Base-by-base conservation (phyloP, 2,797 vertebrate genomes). In the Cottoperca gobio region DNA sequence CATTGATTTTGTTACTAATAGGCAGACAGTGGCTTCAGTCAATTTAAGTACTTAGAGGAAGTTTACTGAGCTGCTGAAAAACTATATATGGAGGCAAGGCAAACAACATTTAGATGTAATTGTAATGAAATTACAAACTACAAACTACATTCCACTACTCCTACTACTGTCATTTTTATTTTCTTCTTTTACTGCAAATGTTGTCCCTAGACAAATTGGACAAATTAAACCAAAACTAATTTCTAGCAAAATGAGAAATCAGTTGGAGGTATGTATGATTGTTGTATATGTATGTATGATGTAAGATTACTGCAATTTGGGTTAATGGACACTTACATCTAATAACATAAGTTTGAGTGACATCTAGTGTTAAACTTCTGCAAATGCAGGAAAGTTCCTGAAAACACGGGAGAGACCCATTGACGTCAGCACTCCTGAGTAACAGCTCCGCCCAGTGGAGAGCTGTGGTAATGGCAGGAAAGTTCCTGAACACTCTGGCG, bases 1-100 rank as follows among this genome's bases (percentile, higher is more conserved):
- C 49, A 83, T 85, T 78, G 84, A 87, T 86, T 74, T 26, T 48
- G 13, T 8, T 43, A 37, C 63, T 78, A 82, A 87, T 75, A 61
- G 17, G 66, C 62, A 82, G 85, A 72, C 69, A 71, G 65, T 75
- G 81, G 81, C 10, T 72, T 71, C 46, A 19, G 50, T 75, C 53
- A 48, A 50, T 69, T 46, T 40, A 10, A 72, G 8, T 37, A 58
- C 21, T n/a, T 53, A 12, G 37, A 52, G 19, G 16, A 60, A 45
- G 42, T 55, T 28, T 43, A 59, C 21, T 55, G 55, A 81, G 21
- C 53, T 67, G 39, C 52, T 64, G 21, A 54, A n/a, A n/a, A 43
- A 24, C 37, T 62, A 70, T 75, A 66, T 49, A 59, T 23, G 50
- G 37, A 52, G 49, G 5, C 1, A 40, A 61, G 6, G 21, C 31